Conservation (phyloP, 2,113 vertebrate genomes). For the Cyanocitta stelleri region DNA sequence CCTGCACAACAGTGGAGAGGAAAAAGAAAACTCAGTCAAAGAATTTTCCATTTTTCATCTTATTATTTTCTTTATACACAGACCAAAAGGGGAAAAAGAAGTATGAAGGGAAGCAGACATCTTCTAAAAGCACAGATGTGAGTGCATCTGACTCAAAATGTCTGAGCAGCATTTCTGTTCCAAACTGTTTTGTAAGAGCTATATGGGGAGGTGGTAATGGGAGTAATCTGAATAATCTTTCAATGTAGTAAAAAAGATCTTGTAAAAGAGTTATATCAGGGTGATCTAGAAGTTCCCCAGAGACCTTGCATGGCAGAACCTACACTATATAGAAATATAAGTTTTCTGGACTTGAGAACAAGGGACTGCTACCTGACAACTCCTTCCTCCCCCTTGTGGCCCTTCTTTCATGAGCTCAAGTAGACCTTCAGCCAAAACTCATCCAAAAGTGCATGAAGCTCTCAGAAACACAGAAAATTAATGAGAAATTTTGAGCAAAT, state of each 20-base stretch:
- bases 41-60: not conserved
- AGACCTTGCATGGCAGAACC: not conserved
- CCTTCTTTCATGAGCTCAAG: not conserved
- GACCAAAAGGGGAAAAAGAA: not conserved
- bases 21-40: not conserved
- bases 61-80: not conserved
- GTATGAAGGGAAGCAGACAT: not conserved
- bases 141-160: not conserved
- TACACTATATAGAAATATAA: not conserved
- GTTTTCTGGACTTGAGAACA: not conserved
- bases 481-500: not conserved
- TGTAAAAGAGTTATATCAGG: not conserved
- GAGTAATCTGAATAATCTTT: not conserved
- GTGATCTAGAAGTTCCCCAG: not conserved
- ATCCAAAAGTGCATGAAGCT: not conserved
- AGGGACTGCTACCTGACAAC: not conserved
- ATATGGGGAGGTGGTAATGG: too few relatives aligned
- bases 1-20: not conserved
- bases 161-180: not conserved
- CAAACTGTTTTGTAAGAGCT: not conserved
- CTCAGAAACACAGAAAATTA: not conserved
- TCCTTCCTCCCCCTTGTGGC: not conserved
- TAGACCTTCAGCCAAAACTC: not conserved
- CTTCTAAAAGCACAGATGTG: not conserved
- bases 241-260: not conserved